Percentiles rank a stretch among this genome's conserved stretches.
Conservation (phyloP, 2,888 invertebrate genomes). For the Nomada ferruginata region DNA sequence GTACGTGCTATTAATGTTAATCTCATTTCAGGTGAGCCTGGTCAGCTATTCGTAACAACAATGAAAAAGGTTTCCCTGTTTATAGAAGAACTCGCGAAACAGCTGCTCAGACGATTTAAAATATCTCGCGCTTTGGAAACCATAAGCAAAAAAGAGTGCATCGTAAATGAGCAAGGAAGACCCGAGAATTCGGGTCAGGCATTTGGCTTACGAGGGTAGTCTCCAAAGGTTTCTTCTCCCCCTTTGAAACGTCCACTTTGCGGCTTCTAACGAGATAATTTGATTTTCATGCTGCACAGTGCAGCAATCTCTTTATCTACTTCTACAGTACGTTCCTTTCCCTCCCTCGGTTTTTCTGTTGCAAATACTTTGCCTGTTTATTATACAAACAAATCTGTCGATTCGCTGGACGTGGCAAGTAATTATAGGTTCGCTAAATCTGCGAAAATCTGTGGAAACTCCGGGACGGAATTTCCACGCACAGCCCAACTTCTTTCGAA, state of each 20-base stretch:
- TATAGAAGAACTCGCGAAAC: constrained; percentile 5
- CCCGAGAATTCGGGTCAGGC: constrained; percentile 71
- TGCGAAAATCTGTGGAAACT: no score
- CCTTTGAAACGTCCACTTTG: constrained; percentile 73
- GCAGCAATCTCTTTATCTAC: not conserved
- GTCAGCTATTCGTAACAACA: not conserved
- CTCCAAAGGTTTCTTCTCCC: constrained; percentile 70
- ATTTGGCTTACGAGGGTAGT: constrained; percentile 65
- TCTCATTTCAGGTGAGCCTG: constrained; percentile 2
- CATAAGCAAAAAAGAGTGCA: constrained; percentile 48
- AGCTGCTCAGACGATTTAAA: constrained; percentile 37
- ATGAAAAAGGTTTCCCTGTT: constrained; percentile 48
- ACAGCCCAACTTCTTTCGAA: no score
- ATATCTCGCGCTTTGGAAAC: constrained; percentile 56
- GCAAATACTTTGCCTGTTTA: not conserved
- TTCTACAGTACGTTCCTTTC: not conserved
- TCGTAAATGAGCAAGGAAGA: constrained; percentile 61
- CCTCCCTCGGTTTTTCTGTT: not conserved
- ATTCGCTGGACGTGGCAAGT: not conserved
- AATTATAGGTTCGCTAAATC: no score
- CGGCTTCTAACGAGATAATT: constrained; percentile 83
- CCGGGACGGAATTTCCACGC: no score
- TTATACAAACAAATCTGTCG: constrained; percentile 23
- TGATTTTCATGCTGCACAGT: constrained; percentile 71
- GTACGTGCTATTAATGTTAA: no score